phyloP scores from a whole-genome alignment of 2,113 vertebrate genomes.

The Dipodomys stephensi region DNA sequence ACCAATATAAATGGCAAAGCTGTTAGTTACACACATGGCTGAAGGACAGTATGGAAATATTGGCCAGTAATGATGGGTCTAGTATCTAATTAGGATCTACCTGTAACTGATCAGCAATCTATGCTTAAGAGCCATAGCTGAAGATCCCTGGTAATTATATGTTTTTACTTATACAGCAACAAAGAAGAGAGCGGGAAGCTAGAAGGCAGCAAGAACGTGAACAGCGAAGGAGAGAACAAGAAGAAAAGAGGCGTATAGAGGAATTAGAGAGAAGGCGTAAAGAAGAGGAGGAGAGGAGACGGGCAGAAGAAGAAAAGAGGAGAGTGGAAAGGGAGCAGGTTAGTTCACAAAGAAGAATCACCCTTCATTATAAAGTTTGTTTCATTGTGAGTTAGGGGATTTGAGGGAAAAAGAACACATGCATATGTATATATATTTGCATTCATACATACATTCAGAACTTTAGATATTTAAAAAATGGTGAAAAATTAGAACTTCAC shows the following conservation, averaged over 20 bases:
- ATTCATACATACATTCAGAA: background rate
- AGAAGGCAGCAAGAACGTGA: slow-evolving; percentile 98
- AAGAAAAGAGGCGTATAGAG: slow-evolving; percentile 95
- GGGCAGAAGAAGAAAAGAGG: slow-evolving; percentile 97
- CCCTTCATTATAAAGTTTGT: background rate
- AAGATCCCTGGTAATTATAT: background rate
- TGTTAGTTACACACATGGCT: background rate
- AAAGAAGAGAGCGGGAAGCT: slow-evolving; percentile 97
- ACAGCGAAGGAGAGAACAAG: slow-evolving; percentile 96
- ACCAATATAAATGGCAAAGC: background rate
- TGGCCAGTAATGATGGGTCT: background rate
- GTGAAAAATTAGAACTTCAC: background rate
- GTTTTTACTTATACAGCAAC: slow-evolving; percentile 89
- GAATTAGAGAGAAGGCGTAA: slow-evolving; percentile 96
- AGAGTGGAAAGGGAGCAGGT: slow-evolving; percentile 98
- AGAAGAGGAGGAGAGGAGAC: slow-evolving; percentile 96
- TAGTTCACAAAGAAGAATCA: slow-evolving; percentile 29
- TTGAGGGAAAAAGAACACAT: background rate
- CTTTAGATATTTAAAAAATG: background rate
- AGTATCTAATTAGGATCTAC: background rate
- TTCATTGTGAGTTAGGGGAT: background rate
- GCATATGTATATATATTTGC: rapidly evolving
- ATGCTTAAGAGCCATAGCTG: rapidly evolving
- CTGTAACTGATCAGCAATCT: background rate
- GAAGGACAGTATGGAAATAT: rapidly evolving